A percentile compares a stretch with the other conserved stretches of the same genome.
These are phyloP conservation scores for Hycleus cichorii DNA, from an alignment of 1,140 invertebrate genomes.

Conservation along the genomic window DNA sequence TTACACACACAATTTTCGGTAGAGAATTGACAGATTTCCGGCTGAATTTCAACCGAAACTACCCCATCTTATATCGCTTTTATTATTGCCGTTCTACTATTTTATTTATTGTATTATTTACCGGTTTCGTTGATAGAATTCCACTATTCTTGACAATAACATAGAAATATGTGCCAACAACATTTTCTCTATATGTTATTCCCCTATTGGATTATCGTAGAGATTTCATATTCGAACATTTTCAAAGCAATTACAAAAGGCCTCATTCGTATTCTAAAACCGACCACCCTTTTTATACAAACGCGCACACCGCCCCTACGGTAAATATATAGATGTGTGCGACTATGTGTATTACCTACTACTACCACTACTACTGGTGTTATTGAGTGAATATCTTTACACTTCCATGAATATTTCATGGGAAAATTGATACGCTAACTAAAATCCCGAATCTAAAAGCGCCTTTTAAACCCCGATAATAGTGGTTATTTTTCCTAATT, in stretches of 20 bases:
- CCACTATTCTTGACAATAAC: too few species aligned
- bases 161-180: too few species aligned
- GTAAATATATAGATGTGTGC: not conserved
- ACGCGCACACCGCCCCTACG: conserved; percentile 1
- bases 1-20: too few species aligned
- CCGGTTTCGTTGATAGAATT: too few species aligned
- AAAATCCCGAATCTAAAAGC: conserved; percentile 4
- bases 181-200: too few species aligned
- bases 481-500: too few species aligned
- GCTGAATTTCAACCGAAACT: too few species aligned
- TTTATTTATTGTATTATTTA: too few species aligned
- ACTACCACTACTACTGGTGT: not conserved
- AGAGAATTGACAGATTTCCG: too few species aligned
- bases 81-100: too few species aligned
- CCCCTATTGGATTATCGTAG: conserved; percentile 12
- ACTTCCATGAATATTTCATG: conserved; percentile 13
- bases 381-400: conserved; percentile 2
- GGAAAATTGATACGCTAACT: conserved; percentile 12
- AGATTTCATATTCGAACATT: conserved; percentile 14
- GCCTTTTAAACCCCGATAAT: too few species aligned
- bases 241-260: conserved; percentile 15
- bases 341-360: conserved; percentile 5
- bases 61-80: too few species aligned
- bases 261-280: conserved; percentile 11
- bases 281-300: conserved; percentile 9